Evolutionary conservation across 2,113 vertebrate species (phyloP).

Genomic region (Actenoides hombroni): DNA sequence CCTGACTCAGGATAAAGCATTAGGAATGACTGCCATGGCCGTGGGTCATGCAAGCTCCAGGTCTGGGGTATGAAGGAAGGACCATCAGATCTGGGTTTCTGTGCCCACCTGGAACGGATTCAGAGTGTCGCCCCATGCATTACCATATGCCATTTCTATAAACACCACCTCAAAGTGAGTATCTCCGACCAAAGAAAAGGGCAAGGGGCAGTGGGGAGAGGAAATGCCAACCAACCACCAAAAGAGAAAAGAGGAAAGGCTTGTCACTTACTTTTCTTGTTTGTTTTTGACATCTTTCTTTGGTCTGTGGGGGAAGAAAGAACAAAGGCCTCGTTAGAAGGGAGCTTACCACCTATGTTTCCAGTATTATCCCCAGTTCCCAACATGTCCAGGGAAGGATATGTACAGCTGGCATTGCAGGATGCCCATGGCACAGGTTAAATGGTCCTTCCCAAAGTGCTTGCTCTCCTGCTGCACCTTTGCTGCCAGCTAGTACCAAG

Average conservation of each 20-base stretch:
- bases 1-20: conserved; percentile 22
- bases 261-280: conserved; percentile 93
- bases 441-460: background rate
- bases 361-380: background rate
- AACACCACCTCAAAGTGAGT: conserved; percentile 17
- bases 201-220: conserved; percentile 28
- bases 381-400: background rate
- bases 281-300: conserved; percentile 89
- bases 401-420: background rate
- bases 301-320: conserved; percentile 80
- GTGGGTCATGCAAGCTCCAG: conserved; percentile 50
- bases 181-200: conserved; percentile 38
- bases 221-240: conserved; percentile 50
- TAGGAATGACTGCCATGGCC: conserved; percentile 40
- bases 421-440: background rate
- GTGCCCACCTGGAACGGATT: conserved; percentile 67
- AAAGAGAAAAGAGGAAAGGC: conserved; percentile 32
- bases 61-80: conserved; percentile 41
- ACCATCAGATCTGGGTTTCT: conserved; percentile 23
- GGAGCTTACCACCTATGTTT: background rate
- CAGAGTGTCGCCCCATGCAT: conserved; percentile 31
- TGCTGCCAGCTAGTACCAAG: background rate
- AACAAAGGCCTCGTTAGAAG: conserved; percentile 62
- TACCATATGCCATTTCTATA: conserved; percentile 35
- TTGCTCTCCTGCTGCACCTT: background rate